Evolutionary conservation across 1,140 invertebrate species (phyloP), one percentile per base, ranked within the genome.

Genomic region (Leptopilina boulardi): DNA sequence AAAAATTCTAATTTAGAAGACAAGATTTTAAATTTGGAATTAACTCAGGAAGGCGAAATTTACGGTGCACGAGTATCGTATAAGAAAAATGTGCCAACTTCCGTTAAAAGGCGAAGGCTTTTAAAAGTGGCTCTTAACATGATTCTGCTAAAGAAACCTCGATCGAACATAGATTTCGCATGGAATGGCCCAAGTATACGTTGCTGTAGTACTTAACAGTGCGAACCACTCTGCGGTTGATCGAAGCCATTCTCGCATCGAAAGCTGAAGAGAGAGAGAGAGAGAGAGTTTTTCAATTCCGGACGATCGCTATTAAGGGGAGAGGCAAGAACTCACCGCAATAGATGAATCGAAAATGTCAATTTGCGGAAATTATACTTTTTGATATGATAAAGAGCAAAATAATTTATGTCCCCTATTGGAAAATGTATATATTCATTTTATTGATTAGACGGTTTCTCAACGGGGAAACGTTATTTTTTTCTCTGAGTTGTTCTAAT

Each of bases 81-180:
- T n/a, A 9, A 38, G 44, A 47, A 47, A n/a, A 47, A n/a, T 54
- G 51, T 54, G 3, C 18, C 51, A 10, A 54, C 21, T 54, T 54
- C 21, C 18, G 51, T 54, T 19, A 54, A 18, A 18, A 54, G 47
- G 19, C 18, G 51, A 54, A 54, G 21, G 21, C 47, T 54, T 21
- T 8, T n/a, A n/a, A 21, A 54, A 54, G 21, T 54, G 18, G 21
- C 19, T 54, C 18, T 54, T 54, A 21, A 54, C 19, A 18, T 21
- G 21, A 54, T 54, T 19, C 51, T 19, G 10, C 8, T 19, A 21
- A 54, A 54, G 6, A 54, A 54, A 19, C 51, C 51, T n/a, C 8
- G 51, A 54, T 54, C 51, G 51, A 54, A 54, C 51, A 54, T 54
- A 8, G 51, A 54, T 54, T 54, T 54, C 51, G 51, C 19, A 54